Evolutionary conservation across 2,888 invertebrate genomes (phyloP), one percentile per base, ranked within the genome.

Genomic region (Drosophila phalerata): DNA sequence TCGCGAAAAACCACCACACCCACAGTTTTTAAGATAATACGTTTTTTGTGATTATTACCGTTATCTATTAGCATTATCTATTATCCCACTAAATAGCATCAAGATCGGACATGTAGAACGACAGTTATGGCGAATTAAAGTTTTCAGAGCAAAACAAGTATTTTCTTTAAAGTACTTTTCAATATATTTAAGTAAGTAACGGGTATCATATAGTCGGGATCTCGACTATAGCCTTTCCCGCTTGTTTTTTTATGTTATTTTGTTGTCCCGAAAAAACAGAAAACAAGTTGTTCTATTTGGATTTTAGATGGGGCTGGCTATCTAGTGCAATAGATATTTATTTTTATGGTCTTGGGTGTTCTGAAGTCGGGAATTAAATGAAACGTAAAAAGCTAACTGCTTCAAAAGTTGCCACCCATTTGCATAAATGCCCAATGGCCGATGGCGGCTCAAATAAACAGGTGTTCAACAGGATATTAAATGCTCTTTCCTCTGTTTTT

Each of bases 391-490:
- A 60, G 68, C 52, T 62, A 61, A 72, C 69, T 49, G 74, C 78
- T 37, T 58, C 43, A 57, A 52, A 61, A 62, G 72, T 66, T 53
- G 56, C 66, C 64, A 40, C 17, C 40, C 43, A 82, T 85, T 85
- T 70, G 81, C 81, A 86, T 79, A 86, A 85, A 56, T 66, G 47
- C 28, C 68, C 71, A 62, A 52, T 62, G 47, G 43, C 34, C 61
- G 51, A 47, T 60, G 47, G 47, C 28, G 58, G 56, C 70, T 55
- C 68, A 61, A 57, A 72, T 74, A 79, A 88, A 81, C 84, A 88
- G 81, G 86, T 85, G 88, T 83, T 63, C 72, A 84, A 86, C 85
- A 85, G 85, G 85, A 85, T 85, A 85, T 85, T 84, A 85, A 83
- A 73, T 60, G 71, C 42, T 17, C 45, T 47, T 19, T 42, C 40